Percentiles rank a stretch among this genome's conserved stretches.
Conservation (phyloP, 2,113 vertebrate species). For the Psilopogon haemacephalus region DNA sequence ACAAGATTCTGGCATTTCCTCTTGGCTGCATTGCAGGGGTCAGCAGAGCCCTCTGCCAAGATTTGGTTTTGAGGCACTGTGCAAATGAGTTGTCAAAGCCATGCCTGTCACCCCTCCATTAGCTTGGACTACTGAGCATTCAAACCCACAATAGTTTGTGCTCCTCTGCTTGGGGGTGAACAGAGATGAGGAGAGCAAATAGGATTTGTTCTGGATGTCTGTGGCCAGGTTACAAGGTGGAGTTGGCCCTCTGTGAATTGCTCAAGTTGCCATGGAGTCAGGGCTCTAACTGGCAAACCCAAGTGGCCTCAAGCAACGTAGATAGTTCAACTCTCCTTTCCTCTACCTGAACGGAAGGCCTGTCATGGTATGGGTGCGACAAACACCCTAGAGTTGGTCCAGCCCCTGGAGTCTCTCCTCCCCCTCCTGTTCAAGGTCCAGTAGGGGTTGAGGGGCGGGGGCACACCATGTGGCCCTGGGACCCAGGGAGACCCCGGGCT, state of each 20-base stretch:
- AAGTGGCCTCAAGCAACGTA: not conserved
- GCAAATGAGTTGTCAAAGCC: slow-evolving; percentile 16
- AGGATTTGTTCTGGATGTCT: not conserved
- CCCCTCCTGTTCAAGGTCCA: too few relatives aligned
- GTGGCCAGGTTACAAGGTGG: not conserved
- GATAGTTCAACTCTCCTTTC: not conserved
- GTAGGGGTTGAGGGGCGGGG: too few relatives aligned
- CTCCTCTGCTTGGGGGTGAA: not conserved
- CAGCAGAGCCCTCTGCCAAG: slow-evolving; percentile 30
- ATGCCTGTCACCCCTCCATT: not conserved
- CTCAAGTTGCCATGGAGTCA: not conserved
- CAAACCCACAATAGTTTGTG: not conserved
- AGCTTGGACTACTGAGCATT: not conserved
- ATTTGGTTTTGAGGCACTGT: not conserved
- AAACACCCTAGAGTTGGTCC: too few relatives aligned
- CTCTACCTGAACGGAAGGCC: not conserved
- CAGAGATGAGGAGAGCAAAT: not conserved
- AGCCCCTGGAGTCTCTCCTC: too few relatives aligned
- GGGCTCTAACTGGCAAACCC: not conserved
- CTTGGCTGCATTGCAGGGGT: slow-evolving; percentile 4
- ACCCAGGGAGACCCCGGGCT: too few relatives aligned
- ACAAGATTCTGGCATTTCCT: not conserved
- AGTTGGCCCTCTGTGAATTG: not conserved
- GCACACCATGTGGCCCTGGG: too few relatives aligned
- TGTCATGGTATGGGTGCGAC: too few relatives aligned